Conservation (phyloP, 1,140 invertebrate genomes). For the Latrodectus geometricus region DNA sequence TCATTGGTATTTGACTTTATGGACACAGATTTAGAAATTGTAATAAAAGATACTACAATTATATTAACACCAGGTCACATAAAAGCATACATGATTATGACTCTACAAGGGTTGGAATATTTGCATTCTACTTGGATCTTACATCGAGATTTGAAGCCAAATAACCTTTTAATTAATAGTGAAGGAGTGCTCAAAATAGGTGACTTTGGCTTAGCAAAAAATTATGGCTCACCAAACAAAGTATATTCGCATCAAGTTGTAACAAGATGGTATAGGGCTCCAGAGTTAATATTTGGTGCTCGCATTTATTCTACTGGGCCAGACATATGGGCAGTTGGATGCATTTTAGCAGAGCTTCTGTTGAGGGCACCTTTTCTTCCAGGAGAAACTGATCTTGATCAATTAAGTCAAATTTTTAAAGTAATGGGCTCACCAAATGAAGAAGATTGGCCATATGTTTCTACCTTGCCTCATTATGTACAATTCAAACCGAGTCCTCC, state of each 20-base stretch:
- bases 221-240: constrained; percentile 95
- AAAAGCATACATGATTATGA: constrained; percentile 96
- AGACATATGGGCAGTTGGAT: constrained; percentile 99
- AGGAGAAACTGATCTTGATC: constrained; percentile 96
- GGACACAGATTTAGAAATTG: constrained; percentile 96
- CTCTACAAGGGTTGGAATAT: constrained; percentile 94
- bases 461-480: constrained; percentile 89
- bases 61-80: constrained; percentile 93
- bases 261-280: constrained; percentile 82
- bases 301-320: constrained; percentile 93
- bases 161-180: constrained; percentile 95
- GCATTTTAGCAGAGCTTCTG: constrained; percentile 95
- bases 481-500: constrained; percentile 85
- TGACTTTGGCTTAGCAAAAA: constrained; percentile 98
- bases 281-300: constrained; percentile 96
- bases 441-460: constrained; percentile 90
- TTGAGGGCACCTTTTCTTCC: constrained; percentile 92
- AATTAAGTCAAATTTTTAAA: constrained; percentile 94
- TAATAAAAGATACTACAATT: constrained; percentile 78
- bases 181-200: constrained; percentile 95
- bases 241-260: constrained; percentile 99
- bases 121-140: constrained; percentile 97
- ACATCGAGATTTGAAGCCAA: constrained; percentile 98
- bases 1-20: constrained; percentile 99
- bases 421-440: constrained; percentile 91